phyloP scores from a whole-genome alignment of 2,113 vertebrate genomes.

The Cyprinodon variegatus region DNA sequence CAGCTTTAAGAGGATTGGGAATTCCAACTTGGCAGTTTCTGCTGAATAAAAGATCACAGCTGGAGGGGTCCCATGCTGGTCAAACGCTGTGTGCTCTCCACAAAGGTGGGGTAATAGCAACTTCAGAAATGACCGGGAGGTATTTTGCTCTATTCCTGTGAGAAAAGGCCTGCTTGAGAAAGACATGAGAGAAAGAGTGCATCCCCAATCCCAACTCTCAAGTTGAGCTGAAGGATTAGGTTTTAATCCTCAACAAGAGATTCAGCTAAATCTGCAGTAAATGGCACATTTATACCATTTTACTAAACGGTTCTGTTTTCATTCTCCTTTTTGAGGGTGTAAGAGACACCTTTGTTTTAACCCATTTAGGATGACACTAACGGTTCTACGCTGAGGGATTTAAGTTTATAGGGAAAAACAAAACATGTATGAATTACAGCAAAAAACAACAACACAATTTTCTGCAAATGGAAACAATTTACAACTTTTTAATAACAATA shows the following conservation, averaged over 20 bases:
- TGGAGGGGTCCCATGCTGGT: conserved; percentile 17
- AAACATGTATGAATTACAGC: too few relatives aligned
- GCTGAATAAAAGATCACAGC: conserved; percentile 51
- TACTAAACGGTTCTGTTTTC: background rate
- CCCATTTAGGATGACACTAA: background rate
- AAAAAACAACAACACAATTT: background rate
- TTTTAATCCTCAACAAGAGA: background rate
- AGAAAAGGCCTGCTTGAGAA: background rate
- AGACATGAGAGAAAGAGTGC: background rate
- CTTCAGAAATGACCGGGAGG: conserved; percentile 1
- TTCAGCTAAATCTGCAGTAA: background rate
- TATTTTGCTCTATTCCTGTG: background rate
- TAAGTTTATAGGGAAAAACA: background rate
- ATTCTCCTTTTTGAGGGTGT: background rate
- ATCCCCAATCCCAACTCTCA: background rate
- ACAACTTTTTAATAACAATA: too few relatives aligned
- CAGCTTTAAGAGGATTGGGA: conserved; percentile 38
- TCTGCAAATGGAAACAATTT: too few relatives aligned
- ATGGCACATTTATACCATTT: background rate
- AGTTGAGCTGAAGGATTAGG: background rate
- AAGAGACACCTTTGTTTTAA: background rate
- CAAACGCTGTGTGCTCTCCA: conserved; percentile 4
- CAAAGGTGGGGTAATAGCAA: conserved; percentile 3
- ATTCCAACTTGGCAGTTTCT: conserved; percentile 27
- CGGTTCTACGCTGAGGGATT: background rate